A percentile compares a stretch with the other conserved stretches of the same genome.
Evolutionary conservation across 2,888 invertebrate genomes (phyloP).

Genomic region (Watsonalla cultraria): DNA sequence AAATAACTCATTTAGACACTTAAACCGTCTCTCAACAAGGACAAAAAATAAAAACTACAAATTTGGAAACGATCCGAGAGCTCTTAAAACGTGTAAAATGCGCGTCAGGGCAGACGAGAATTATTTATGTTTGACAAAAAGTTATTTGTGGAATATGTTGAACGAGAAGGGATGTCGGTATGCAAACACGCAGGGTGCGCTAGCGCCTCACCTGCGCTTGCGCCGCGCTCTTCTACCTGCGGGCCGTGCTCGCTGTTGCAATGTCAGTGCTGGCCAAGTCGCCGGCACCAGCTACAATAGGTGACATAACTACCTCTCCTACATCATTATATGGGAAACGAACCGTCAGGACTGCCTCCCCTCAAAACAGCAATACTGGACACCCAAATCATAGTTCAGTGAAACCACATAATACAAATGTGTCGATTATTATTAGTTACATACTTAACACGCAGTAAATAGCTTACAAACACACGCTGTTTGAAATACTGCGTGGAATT

Average conservation of each 20-base stretch:
- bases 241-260: not conserved
- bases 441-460: not conserved
- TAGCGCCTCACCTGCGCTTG: slow-evolving; percentile 31
- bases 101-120: slow-evolving; percentile 34
- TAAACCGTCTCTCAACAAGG: slow-evolving; percentile 54
- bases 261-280: no score
- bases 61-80: slow-evolving; percentile 55
- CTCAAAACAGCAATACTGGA: no score
- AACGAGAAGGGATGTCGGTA: slow-evolving; percentile 2
- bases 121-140: slow-evolving; percentile 14
- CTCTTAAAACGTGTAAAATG: slow-evolving; percentile 63
- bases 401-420: no score
- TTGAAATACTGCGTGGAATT: slow-evolving; percentile 15
- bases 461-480: not conserved
- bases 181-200: slow-evolving; percentile 8
- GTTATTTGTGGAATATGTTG: slow-evolving; percentile 6
- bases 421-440: slow-evolving; percentile 2
- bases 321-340: no score
- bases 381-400: no score
- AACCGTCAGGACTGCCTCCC: no score
- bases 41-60: slow-evolving; percentile 62
- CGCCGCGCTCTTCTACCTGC: slow-evolving; percentile 6
- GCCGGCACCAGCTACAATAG: no score
- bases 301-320: not conserved
- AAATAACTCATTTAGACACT: slow-evolving; percentile 71